Base-by-base conservation (phyloP, 37 sponge, comb jelly and placozoan genomes). In the Oopsacas minuta region DNA sequence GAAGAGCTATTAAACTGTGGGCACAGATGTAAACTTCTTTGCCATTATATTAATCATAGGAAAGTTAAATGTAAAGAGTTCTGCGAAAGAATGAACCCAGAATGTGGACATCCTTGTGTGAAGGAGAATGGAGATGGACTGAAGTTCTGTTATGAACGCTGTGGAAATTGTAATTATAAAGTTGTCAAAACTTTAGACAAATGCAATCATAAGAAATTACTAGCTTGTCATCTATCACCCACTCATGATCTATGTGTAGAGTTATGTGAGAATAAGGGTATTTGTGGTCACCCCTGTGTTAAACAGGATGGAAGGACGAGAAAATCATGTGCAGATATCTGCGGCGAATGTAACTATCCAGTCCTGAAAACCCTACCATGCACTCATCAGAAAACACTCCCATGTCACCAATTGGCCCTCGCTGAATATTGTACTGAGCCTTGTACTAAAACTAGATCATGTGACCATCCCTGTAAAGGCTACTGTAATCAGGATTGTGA, bases 401-500 rank as follows among this genome's bases (percentile, higher is more conserved):
- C 81, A 36, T 94, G 95, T 90, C 89, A 91, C 36, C 85, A 89
- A 52, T 34, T 38, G 17, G 90, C 93, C 82, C 52, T 90, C 38
- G 87, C 91, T 30, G 89, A 85, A 5, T 83, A 52, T 36, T 94
- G 95, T 86, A 36, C 90, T 34, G 36, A 30, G 36, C 87, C 89
- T 0, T 92, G 93, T 28, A 20, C 0, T 0, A 86, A 90, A 83
- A 1, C 10, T 23, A 35, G 90, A 52, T 82, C 39, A 36, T 94
- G 95, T 86, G 84, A 83, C 1, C 95, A 94, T 37, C 90, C 82
- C 0, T 94, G 95, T 53, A 94, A 91, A 89, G 95, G 95, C 0
- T 85, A 92, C 0, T 94, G 95, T 91, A 92, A 93, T 25, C 93
- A 94, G 52, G 37, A 83, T 10, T 94, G 95, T 37, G 91, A 91